These are phyloP conservation scores for Zenarchopterus dispar DNA, from an alignment of 2,797 vertebrate species.

Conservation along the genomic window DNA sequence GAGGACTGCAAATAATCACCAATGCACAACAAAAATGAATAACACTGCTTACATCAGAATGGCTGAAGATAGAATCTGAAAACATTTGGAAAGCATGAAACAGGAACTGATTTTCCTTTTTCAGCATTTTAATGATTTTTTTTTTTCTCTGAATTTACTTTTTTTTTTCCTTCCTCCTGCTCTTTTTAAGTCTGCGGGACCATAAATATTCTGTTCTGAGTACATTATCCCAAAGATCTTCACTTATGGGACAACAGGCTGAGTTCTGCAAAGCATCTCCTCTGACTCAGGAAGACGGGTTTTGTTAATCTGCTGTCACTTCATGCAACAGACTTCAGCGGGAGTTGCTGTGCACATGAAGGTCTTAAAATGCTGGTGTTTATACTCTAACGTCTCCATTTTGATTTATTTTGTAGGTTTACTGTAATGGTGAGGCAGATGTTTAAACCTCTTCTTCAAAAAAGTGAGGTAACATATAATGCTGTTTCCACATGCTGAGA, in stretches of 20 bases:
- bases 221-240: conserved; percentile 19
- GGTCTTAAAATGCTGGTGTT: no score
- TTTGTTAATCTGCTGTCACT: conserved; percentile 11
- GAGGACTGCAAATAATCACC: neutral
- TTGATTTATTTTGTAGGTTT: no score
- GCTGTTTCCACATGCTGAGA: neutral
- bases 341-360: no score
- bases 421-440: no score
- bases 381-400: no score
- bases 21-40: conserved; percentile 8
- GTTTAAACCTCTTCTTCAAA: no score
- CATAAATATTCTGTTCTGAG: neutral
- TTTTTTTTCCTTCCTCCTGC: neutral
- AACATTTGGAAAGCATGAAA: conserved; percentile 8
- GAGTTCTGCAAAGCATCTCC: conserved; percentile 15
- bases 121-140: conserved; percentile 10
- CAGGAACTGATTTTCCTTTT: conserved; percentile 3
- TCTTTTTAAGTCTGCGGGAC: neutral
- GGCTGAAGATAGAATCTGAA: conserved; percentile 33
- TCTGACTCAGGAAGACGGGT: conserved; percentile 49
- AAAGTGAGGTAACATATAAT: neutral
- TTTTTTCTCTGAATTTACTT: conserved; percentile 16
- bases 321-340: neutral
- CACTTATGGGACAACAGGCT: conserved; percentile 20
- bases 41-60: conserved; percentile 44